A percentile compares a stretch with the other conserved stretches of the same genome.
phyloP scores from a whole-genome alignment of 1,140 invertebrate species.

The Aphidius gifuensis region DNA sequence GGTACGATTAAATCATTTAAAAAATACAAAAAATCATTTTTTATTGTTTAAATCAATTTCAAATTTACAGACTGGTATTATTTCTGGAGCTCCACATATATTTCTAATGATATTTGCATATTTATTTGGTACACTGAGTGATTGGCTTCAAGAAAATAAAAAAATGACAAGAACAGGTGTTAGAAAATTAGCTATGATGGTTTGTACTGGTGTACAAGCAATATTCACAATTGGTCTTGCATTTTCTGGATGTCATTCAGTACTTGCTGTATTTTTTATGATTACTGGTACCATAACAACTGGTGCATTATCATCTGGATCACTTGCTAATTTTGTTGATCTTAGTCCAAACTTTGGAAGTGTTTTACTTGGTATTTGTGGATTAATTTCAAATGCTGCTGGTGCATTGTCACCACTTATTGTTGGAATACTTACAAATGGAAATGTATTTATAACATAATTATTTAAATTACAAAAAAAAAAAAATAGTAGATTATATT shows the following conservation, averaged over 20 bases:
- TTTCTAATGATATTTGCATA: slow-evolving; percentile 63
- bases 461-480: neutral
- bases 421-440: slow-evolving; percentile 60
- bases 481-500: neutral
- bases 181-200: slow-evolving; percentile 61
- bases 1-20: slow-evolving; percentile 53
- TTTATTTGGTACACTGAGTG: slow-evolving; percentile 58
- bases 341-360: slow-evolving; percentile 68
- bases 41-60: slow-evolving; percentile 27
- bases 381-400: slow-evolving; percentile 53
- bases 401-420: slow-evolving; percentile 62
- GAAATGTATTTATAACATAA: slow-evolving; percentile 52
- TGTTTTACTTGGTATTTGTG: slow-evolving; percentile 60
- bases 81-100: slow-evolving; percentile 65
- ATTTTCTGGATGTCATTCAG: slow-evolving; percentile 63
- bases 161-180: slow-evolving; percentile 62
- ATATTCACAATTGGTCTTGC: slow-evolving; percentile 60
- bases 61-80: slow-evolving; percentile 51
- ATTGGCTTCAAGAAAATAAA: slow-evolving; percentile 60
- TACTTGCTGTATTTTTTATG: slow-evolving; percentile 60
- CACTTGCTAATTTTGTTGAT: slow-evolving; percentile 63
- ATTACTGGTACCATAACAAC: slow-evolving; percentile 61
- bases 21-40: neutral
- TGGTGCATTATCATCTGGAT: slow-evolving; percentile 65
- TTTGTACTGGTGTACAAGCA: slow-evolving; percentile 59